These are phyloP conservation scores for Romanogobio albipinnatus DNA, from an alignment of 2,113 vertebrate species.

Conservation along the genomic window DNA sequence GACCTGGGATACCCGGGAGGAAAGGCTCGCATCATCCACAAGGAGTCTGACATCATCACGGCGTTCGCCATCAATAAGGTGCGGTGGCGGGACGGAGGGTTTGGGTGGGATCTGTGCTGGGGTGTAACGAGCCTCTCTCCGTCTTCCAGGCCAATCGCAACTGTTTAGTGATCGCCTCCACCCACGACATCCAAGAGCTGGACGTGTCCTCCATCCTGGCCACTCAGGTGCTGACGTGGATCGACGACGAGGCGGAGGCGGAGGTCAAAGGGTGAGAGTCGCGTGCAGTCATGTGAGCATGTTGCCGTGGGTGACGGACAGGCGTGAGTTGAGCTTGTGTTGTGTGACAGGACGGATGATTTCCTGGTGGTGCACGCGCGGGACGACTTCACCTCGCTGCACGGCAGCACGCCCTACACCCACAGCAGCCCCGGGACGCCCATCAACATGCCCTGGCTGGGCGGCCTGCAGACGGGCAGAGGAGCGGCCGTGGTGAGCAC, in stretches of 20 bases:
- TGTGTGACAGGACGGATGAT: slow-evolving; percentile 80
- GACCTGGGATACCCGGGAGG: slow-evolving; percentile 87
- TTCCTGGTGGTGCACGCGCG: slow-evolving; percentile 91
- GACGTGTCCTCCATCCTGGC: slow-evolving; percentile 96
- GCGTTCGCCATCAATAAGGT: slow-evolving; percentile 98
- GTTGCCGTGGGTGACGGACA: too few relatives aligned
- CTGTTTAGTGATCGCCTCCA: slow-evolving; percentile 96
- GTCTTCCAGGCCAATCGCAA: slow-evolving; percentile 91
- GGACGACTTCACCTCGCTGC: slow-evolving; percentile 86
- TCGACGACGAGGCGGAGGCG: slow-evolving; percentile 89
- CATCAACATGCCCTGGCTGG: slow-evolving; percentile 98
- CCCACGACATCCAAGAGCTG: slow-evolving; percentile 96
- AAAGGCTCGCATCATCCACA: slow-evolving; percentile 96
- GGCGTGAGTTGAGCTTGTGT: not conserved
- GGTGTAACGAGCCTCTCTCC: not conserved
- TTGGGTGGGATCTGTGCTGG: not conserved
- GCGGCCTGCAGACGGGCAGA: slow-evolving; percentile 91
- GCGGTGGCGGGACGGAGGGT: not conserved
- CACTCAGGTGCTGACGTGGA: slow-evolving; percentile 94
- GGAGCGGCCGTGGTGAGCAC: slow-evolving; percentile 92
- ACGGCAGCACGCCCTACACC: slow-evolving; percentile 94
- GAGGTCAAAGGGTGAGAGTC: slow-evolving; percentile 88
- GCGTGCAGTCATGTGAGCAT: too few relatives aligned
- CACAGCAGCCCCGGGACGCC: slow-evolving; percentile 93
- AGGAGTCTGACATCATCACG: slow-evolving; percentile 98